Evolutionary conservation across 1,140 invertebrate genomes (phyloP), one percentile per base, ranked within the genome.

Genomic region (Saccostrea echinata): DNA sequence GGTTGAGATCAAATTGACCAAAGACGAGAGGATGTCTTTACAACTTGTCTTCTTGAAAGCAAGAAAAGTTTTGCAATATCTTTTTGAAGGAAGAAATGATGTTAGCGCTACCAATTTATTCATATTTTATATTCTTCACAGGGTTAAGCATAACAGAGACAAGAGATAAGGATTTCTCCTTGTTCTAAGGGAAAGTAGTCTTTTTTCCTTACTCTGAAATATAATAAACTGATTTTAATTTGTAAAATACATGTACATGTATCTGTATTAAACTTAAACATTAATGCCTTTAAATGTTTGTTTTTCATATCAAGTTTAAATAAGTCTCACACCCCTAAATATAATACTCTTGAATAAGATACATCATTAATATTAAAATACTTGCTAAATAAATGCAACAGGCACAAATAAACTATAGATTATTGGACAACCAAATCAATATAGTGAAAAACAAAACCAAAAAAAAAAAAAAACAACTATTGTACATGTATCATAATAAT

Each of bases 261-360:
- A 21, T 61, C 18, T 61, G 18, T 21, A 13, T 57, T 57, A 57
- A 61, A 61, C 18, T 61, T 21, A n/a, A 61, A 61, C n/a, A 6
- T 43, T 9, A 43, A 43, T 43, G 43, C 9, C 43, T 43, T 1
- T 1, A 43, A 43, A n/a, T 61, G n/a, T 6, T n/a, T 4, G 6
- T 21, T 21, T 61, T 61, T 61, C 4, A n/a, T 61, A 21, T 61
- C 55, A 61, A 21, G 55, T n/a, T 61, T 61, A 43, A 43, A 43
- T 61, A 61, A 61, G 55, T 61, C 55, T 61, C 55, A 61, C 55
- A 61, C 13, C 68, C 24, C 4, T 30, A 16, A 76, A 76, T 76
- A 76, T 76, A 76, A 76, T 30, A 76, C 68, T 76, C 68, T 76
- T 76, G 68, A 76, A 16, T 76, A 76, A 76, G 8, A 76, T 76